Evolutionary conservation across 2,888 invertebrate genomes (phyloP), one percentile per base, ranked within the genome.

Genomic region (Quadroppia sp.): DNA sequence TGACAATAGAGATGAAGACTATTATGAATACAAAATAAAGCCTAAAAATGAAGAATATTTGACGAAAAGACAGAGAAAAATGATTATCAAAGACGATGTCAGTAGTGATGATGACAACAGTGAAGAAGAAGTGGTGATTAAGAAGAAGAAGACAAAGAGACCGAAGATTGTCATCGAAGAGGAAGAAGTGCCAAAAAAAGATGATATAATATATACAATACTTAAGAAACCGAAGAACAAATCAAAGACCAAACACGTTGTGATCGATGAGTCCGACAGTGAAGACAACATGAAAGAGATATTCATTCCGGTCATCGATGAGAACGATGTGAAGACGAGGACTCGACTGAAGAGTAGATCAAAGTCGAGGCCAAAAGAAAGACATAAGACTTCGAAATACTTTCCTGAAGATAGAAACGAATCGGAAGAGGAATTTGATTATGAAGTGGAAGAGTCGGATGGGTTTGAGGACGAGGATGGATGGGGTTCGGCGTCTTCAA

Each of bases 401-500:
- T 50, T 50, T 50, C 4, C 1, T 23, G 53, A 20, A 11, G 53
- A 53, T 17, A 53, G 4, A 7, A 11, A 53, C 9, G 25, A 53
- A 2, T 53, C 23, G 23, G 53, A 53, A 25, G 53, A 53, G 3
- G 67, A 67, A 2, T 40, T 23, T 42, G 36, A 67, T 11, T 67
- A 40, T 9, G 67, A 67, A 23, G 4, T 4, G 0, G 3, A 40
- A 11, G n/a, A n/a, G n/a, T n/a, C n/a, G n/a, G 67, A 67, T 2
- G 32, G 13, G n/a, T 17, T 40, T 23, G 36, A 64, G 13, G 67
- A 67, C 7, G 40, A 67, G 42, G 67, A 40, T 11, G 20, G 40
- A 11, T 67, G 67, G 67, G 67, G 67, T n/a, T 67, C 67, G 13
- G 67, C 67, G 13, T 40, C 67, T 1, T 40, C 67, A 1, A 20